A percentile compares a stretch with the other conserved stretches of the same genome.
phyloP scores from a whole-genome alignment of 2,113 vertebrate species.

The Trochalopteron elliotii region DNA sequence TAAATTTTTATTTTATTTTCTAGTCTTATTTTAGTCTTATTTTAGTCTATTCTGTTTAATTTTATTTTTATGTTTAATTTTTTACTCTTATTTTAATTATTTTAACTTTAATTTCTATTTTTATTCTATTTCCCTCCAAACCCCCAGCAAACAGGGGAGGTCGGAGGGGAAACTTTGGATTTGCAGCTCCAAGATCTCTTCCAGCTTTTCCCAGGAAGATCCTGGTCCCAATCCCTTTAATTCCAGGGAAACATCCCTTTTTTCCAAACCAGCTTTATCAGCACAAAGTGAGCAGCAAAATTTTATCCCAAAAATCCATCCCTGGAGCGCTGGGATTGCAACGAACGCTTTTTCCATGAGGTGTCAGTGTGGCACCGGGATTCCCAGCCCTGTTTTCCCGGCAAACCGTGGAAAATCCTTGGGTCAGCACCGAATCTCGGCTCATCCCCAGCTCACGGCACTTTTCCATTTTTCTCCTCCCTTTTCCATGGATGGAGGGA shows the following conservation, averaged over 20 bases:
- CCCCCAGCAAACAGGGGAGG: fast-evolving
- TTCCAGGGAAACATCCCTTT: neutral
- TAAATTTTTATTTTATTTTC: too few relatives aligned
- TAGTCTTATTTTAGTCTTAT: too few relatives aligned
- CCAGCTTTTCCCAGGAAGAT: neutral
- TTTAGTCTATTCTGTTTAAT: too few relatives aligned
- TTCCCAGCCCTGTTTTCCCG: neutral
- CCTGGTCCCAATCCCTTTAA: fast-evolving
- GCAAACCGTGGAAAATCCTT: slow-evolving; percentile 49
- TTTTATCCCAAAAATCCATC: fast-evolving
- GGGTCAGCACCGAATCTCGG: slow-evolving; percentile 44
- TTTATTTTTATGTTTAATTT: too few relatives aligned
- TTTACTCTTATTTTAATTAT: neutral
- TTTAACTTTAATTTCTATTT: neutral
- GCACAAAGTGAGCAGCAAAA: fast-evolving
- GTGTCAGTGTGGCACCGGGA: slow-evolving; percentile 67
- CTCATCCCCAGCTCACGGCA: neutral
- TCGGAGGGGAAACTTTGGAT: neutral
- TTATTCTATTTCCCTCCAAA: neutral
- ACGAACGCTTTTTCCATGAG: slow-evolving; percentile 29
- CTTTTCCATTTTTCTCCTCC: neutral
- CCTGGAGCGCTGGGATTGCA: neutral
- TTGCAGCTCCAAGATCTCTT: neutral
- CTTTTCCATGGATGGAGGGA: fast-evolving
- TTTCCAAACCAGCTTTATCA: fast-evolving